phyloP scores from a whole-genome alignment of 2,888 invertebrate genomes.

The Melieria omissa region DNA sequence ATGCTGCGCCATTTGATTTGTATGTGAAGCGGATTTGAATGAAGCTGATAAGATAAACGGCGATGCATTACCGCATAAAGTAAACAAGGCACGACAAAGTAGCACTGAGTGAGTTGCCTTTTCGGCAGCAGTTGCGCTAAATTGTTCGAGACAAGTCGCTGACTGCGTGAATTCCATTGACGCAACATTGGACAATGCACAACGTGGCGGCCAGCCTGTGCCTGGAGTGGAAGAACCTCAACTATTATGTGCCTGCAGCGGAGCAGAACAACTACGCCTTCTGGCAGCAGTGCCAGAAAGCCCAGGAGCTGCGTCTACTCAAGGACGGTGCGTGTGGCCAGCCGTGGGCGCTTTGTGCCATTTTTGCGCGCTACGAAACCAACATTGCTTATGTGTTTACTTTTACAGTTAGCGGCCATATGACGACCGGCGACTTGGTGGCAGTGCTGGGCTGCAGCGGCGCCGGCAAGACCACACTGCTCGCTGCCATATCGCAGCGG shows the following conservation, averaged over 20 bases:
- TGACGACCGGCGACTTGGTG: conserved; percentile 76
- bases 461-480: conserved; percentile 79
- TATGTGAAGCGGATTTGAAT: too few species aligned
- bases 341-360: neutral
- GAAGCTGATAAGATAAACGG: too few species aligned
- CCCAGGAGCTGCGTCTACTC: conserved; percentile 56
- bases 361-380: neutral
- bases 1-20: too few species aligned
- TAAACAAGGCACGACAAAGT: too few species aligned
- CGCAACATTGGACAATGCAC: conserved; percentile 17
- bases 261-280: conserved; percentile 63
- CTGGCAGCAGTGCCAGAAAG: conserved; percentile 60
- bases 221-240: conserved; percentile 63
- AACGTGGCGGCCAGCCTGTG: conserved; percentile 50
- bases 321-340: conserved; percentile 55
- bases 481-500: conserved; percentile 79
- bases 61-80: too few species aligned
- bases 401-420: conserved; percentile 74
- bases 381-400: neutral
- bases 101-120: too few species aligned
- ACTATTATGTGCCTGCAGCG: conserved; percentile 61
- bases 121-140: too few species aligned
- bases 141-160: too few species aligned
- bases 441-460: conserved; percentile 83
- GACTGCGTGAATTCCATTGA: neutral